A percentile compares a stretch with the other conserved stretches of the same genome.
Evolutionary conservation across 1,140 invertebrate genomes (phyloP).

Genomic region (Parapsyche elsis): DNA sequence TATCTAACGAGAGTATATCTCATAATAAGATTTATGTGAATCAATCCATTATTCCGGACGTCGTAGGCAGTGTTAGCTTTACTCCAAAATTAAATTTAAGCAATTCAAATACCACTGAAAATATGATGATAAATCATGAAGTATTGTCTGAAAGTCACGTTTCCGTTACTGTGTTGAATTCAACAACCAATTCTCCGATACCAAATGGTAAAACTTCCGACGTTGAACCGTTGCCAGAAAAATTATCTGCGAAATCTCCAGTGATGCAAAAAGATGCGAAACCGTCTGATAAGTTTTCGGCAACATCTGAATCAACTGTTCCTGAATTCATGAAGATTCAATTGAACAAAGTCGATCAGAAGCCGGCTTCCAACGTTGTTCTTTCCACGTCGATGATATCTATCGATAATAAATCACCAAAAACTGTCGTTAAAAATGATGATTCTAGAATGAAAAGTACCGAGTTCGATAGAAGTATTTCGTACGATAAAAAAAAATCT

Average conservation of each 20-base stretch:
- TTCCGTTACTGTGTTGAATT: slow-evolving; percentile 41
- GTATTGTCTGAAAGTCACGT: slow-evolving; percentile 35
- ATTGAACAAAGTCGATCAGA: slow-evolving; percentile 74
- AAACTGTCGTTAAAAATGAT: slow-evolving; percentile 35
- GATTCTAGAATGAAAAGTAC: slow-evolving; percentile 27
- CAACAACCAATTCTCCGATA: neutral
- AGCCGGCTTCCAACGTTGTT: slow-evolving; percentile 70
- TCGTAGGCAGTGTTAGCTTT: slow-evolving; percentile 52
- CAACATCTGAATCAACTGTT: slow-evolving; percentile 61
- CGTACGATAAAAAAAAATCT: slow-evolving; percentile 47
- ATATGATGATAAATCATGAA: neutral
- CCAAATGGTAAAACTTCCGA: slow-evolving; percentile 46
- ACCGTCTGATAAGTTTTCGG: slow-evolving; percentile 62
- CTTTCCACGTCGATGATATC: slow-evolving; percentile 67
- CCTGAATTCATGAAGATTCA: slow-evolving; percentile 79
- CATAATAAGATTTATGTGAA: slow-evolving; percentile 58
- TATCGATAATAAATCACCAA: slow-evolving; percentile 54
- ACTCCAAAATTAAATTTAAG: slow-evolving; percentile 39
- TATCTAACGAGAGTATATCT: slow-evolving; percentile 65
- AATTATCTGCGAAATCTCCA: neutral
- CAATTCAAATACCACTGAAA: slow-evolving; percentile 21
- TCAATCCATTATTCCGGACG: slow-evolving; percentile 46
- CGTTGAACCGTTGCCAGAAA: neutral
- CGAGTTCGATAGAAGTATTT: slow-evolving; percentile 49
- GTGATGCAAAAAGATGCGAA: slow-evolving; percentile 59